A percentile compares a stretch with the other conserved stretches of the same genome.
These are phyloP conservation scores for Tragelaphus strepsiceros DNA, from an alignment of 2,113 vertebrate species.

Conservation along the genomic window DNA sequence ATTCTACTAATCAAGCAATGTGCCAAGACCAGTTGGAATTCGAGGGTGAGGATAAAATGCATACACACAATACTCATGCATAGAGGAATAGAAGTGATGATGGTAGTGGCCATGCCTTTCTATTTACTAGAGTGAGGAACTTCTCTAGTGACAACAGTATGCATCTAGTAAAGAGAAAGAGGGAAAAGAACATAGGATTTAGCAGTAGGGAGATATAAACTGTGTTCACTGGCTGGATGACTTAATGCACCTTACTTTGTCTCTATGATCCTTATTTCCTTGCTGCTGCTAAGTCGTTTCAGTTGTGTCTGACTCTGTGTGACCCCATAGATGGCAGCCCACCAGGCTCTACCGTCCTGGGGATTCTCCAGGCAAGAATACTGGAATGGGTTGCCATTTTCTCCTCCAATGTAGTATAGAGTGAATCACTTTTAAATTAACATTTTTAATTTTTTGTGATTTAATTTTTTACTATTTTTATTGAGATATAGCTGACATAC, in stretches of 20 bases:
- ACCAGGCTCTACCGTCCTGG: too few species aligned
- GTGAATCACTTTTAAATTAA: background rate
- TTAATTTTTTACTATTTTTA: background rate
- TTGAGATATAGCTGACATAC: background rate
- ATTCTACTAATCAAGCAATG: background rate
- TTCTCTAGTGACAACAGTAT: background rate
- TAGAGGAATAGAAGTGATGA: background rate
- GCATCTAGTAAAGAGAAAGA: background rate
- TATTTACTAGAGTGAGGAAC: background rate
- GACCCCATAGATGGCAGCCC: too few species aligned
- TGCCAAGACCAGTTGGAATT: background rate
- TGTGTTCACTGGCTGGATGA: background rate
- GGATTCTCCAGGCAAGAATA: too few species aligned
- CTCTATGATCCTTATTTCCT: background rate
- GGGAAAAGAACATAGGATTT: background rate
- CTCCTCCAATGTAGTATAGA: background rate
- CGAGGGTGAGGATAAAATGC: background rate
- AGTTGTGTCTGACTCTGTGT: too few species aligned
- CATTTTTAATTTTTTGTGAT: background rate
- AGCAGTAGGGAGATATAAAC: fast-evolving
- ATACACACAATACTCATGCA: background rate
- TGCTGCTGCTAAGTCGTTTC: too few species aligned
- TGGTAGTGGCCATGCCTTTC: background rate
- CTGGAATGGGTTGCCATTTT: too few species aligned
- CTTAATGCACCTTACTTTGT: background rate